Evolutionary conservation across 1,140 invertebrate genomes (phyloP).

Genomic region (Belonocnema kinseyi): DNA sequence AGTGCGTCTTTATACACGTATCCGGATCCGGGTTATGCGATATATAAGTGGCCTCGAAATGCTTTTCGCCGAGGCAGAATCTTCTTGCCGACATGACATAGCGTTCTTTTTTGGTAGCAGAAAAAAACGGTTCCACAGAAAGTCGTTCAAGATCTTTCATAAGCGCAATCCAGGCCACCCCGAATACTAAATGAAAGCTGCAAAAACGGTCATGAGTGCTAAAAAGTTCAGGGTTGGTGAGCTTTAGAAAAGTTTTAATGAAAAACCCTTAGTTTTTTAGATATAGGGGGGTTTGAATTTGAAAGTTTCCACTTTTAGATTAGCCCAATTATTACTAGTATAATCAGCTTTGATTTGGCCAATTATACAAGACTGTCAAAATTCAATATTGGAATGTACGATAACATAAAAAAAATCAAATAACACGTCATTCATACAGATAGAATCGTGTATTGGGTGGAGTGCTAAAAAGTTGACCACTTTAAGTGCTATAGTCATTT

Average conservation of each 20-base stretch:
- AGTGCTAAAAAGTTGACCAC: no score
- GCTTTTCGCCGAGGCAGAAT: neutral
- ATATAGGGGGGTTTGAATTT: neutral
- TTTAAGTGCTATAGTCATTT: no score
- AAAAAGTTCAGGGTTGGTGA: slow-evolving; percentile 14
- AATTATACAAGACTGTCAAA: no score
- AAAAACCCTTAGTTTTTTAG: neutral
- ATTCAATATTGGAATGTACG: no score
- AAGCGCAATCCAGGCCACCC: slow-evolving; percentile 4
- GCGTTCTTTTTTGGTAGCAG: neutral
- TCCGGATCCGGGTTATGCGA: neutral
- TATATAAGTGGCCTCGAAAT: neutral
- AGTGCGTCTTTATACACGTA: neutral
- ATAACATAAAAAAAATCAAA: no score
- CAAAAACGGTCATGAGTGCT: neutral
- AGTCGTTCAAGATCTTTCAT: slow-evolving; percentile 14
- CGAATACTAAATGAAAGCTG: slow-evolving; percentile 16
- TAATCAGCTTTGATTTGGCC: no score
- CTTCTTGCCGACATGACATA: neutral
- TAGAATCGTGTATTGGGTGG: no score
- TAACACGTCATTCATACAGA: no score
- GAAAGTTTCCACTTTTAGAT: neutral
- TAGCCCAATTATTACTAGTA: neutral
- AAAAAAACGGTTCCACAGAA: neutral
- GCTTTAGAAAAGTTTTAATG: slow-evolving; percentile 21